Percentiles rank a stretch among this genome's conserved stretches.
Evolutionary conservation across 2,797 vertebrate species (phyloP).

Genomic region (Thamnophis elegans): DNA sequence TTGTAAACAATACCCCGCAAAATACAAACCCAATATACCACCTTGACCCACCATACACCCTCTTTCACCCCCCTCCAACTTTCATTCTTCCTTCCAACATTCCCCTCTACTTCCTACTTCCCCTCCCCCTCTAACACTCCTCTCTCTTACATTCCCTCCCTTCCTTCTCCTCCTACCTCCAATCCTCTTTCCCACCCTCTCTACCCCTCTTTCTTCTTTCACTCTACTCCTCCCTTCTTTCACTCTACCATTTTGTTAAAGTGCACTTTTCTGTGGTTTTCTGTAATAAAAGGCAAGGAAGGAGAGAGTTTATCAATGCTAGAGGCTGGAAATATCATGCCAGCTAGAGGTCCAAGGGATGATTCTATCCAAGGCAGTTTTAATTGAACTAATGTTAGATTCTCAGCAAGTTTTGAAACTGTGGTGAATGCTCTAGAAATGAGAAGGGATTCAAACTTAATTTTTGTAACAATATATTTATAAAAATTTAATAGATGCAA

Average conservation of each 20-base stretch:
- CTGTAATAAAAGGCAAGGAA: neutral
- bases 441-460: neutral
- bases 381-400: neutral
- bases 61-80: no score
- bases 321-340: neutral
- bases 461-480: neutral
- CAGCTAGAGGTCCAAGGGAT: neutral
- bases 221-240: no score
- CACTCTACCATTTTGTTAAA: neutral
- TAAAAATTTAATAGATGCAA: neutral
- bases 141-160: no score
- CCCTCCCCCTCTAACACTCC: no score
- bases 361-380: neutral
- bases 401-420: neutral
- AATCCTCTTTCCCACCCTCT: no score
- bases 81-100: no score
- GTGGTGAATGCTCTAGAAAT: neutral
- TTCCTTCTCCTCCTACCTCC: no score
- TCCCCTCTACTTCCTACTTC: no score
- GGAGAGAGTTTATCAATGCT: neutral
- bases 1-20: no score
- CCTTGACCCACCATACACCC: no score
- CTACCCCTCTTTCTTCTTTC: no score
- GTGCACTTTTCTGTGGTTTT: neutral
- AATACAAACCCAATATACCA: no score